Conservation (phyloP, 2,797 vertebrate species). For the Semotilus atromaculatus region DNA sequence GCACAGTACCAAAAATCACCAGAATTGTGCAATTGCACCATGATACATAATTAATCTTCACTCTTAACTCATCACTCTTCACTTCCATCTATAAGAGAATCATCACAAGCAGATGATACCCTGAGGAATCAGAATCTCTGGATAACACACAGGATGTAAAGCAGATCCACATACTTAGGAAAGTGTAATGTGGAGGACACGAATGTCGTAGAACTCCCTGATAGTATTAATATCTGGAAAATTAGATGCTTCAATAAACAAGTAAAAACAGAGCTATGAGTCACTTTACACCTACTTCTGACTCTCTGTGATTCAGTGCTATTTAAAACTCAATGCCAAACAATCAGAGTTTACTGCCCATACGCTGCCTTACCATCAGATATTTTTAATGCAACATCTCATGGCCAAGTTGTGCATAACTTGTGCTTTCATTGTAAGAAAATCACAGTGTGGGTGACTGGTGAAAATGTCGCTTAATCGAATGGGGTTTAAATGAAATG, state of each 20-base stretch:
- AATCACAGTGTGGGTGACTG: conserved; percentile 16
- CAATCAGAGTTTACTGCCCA: conserved; percentile 45
- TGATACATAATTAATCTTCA: not conserved
- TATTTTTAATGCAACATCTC: conserved; percentile 40
- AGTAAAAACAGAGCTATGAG: conserved; percentile 52
- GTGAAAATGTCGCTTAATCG: not conserved
- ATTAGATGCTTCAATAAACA: conserved; percentile 53
- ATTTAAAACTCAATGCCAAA: conserved; percentile 58
- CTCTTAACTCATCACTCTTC: too few relatives aligned
- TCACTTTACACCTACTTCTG: conserved; percentile 62
- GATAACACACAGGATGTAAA: not conserved
- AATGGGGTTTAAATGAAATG: not conserved
- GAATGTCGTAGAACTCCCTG: conserved; percentile 40
- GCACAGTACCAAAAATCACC: not conserved
- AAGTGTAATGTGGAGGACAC: conserved; percentile 23
- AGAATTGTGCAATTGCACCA: not conserved
- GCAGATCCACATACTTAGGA: not conserved
- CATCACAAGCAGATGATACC: not conserved
- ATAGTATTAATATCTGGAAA: conserved; percentile 31
- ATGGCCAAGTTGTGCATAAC: conserved; percentile 25
- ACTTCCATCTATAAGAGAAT: not conserved
- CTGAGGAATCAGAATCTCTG: not conserved
- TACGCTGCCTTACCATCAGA: not conserved
- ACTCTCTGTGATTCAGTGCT: conserved; percentile 52
- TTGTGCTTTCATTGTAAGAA: conserved; percentile 17